Conservation (phyloP, 2,113 vertebrate species). For the Sitta europaea region DNA sequence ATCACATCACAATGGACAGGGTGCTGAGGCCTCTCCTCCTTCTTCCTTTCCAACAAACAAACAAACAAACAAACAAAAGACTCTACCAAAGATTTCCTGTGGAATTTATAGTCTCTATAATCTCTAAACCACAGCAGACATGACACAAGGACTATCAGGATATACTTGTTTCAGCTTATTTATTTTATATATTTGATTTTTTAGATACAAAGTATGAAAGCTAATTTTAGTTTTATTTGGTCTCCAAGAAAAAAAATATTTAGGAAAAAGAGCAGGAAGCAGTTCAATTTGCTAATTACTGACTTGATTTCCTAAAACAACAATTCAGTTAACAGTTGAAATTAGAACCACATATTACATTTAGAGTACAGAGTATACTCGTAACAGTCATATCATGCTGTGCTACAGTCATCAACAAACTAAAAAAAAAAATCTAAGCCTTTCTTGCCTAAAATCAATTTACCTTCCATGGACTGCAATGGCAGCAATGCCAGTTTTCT, state of each 20-base stretch:
- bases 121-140: neutral
- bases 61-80: neutral
- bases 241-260: neutral
- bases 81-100: neutral
- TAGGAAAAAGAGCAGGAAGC: neutral
- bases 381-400: neutral
- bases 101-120: neutral
- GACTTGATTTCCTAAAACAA: neutral
- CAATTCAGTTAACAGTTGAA: neutral
- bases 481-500: slow-evolving; percentile 89
- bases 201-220: neutral
- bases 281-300: neutral
- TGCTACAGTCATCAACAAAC: neutral
- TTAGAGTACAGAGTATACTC: neutral
- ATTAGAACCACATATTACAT: neutral
- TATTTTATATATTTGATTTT: neutral
- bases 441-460: neutral
- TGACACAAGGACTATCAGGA: neutral
- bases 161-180: neutral
- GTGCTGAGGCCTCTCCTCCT: slow-evolving; percentile 90
- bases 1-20: slow-evolving; percentile 90
- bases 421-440: neutral
- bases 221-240: neutral
- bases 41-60: slow-evolving; percentile 79
- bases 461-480: slow-evolving; percentile 95